Base-by-base conservation (phyloP, 2,888 invertebrate species). In the Meiosimyza decipiens region DNA sequence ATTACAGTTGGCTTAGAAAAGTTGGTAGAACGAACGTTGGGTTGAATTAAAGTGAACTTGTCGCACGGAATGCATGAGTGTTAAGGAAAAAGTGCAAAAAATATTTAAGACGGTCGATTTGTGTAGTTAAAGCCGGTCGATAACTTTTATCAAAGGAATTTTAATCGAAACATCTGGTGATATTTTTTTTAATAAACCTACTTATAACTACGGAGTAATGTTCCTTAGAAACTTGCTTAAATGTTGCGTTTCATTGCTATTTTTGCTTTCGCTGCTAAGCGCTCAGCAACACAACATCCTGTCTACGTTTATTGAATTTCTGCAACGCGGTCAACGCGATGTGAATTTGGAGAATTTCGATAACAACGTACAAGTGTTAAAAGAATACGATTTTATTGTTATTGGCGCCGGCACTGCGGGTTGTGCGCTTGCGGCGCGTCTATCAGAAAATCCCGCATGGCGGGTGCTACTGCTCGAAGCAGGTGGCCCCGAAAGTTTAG, bases 381-480 rank as follows among this genome's bases (percentile, higher is more conserved):
- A 69, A 5, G 90, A 91, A 80, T 94, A 93, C 80, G 94, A 94
- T 81, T 95, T 94, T 79, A 91, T 94, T 63, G 86, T 94, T 33
- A 91, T 95, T 7, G 95, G 95, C 0, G 94, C 93, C 0, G 95
- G 95, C 0, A 94, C 94, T 0, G 94, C 94, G 0, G 95, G 95
- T 1, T 93, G 94, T 75, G 90, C 91, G 0, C 73, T 95, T 11
- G 94, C 95, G 0, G 92, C 92, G 74, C 88, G 95, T 55, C 86
- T 95, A 6, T 90, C 91, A 1, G 94, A 94, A 86, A 89, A 92
- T 77, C 88, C 90, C 0, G 86, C 90, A 1, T 92, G 92, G 90
- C 90, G 89, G 71, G 81, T 87, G 3, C 86, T 94, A 15, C 88
- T 94, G 0, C 85, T 94, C 50, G 94, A 94, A 87, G 94, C 94